Evolutionary conservation across 2,888 invertebrate genomes (phyloP).

Genomic region (Morpho helenor): DNA sequence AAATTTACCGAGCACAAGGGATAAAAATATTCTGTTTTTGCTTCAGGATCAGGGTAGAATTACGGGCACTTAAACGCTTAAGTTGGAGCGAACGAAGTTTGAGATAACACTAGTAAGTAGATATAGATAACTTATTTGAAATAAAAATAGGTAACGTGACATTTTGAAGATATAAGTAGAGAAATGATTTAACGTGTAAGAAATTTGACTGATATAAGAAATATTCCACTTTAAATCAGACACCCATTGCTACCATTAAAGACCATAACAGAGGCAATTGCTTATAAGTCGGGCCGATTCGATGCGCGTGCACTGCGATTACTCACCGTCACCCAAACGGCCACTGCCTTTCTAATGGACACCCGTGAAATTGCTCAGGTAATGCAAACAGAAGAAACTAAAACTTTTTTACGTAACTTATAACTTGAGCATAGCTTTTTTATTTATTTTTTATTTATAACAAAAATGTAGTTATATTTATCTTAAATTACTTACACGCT

Average conservation of each 20-base stretch:
- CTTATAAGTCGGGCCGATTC: constrained; percentile 62
- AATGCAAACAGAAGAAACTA: constrained; percentile 19
- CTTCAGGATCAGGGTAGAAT: too few relatives aligned
- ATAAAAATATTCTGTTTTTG: too few relatives aligned
- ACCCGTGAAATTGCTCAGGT: constrained; percentile 28
- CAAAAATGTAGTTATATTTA: too few relatives aligned
- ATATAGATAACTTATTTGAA: too few relatives aligned
- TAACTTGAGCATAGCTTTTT: too few relatives aligned
- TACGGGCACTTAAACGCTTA: too few relatives aligned
- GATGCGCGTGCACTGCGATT: constrained; percentile 66
- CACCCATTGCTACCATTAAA: constrained; percentile 53
- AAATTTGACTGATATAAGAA: neutral
- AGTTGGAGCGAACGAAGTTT: too few relatives aligned
- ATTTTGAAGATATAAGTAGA: neutral
- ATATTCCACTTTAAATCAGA: constrained; percentile 33
- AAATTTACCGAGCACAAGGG: too few relatives aligned
- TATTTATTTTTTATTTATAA: too few relatives aligned
- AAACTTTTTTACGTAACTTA: neutral
- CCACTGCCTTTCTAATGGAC: constrained; percentile 67
- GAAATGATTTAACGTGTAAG: neutral
- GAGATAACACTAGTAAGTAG: too few relatives aligned
- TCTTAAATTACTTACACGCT: too few relatives aligned
- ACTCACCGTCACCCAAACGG: constrained; percentile 59
- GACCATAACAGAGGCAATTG: constrained; percentile 55
- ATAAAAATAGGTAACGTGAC: too few relatives aligned